These are phyloP conservation scores for Cygnus olor DNA, from an alignment of 2,797 vertebrate genomes.

Conservation along the genomic window DNA sequence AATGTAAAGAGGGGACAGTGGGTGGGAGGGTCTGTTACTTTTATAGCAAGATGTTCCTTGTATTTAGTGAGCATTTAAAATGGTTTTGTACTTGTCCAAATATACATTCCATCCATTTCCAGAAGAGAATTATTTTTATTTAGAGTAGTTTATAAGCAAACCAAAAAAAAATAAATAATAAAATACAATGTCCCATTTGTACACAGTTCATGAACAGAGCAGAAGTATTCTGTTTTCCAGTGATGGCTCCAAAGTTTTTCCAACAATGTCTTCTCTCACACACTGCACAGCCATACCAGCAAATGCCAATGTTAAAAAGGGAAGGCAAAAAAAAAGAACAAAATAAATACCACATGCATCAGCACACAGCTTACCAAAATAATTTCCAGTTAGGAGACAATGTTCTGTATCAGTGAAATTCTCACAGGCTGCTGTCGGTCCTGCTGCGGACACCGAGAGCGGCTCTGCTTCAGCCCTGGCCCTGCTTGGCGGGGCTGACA, in stretches of 20 bases:
- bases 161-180: background rate
- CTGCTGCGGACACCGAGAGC: background rate
- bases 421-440: background rate
- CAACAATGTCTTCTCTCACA: background rate
- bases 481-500: background rate
- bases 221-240: conserved; percentile 19
- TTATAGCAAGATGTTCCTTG: conserved; percentile 76
- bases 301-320: conserved; percentile 29
- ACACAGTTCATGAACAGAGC: conserved; percentile 19
- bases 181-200: background rate
- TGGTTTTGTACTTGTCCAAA: conserved; percentile 79
- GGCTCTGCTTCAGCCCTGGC: background rate
- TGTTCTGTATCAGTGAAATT: background rate
- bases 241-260: conserved; percentile 6
- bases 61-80: conserved; percentile 75
- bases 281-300: conserved; percentile 48
- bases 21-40: conserved; percentile 74
- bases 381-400: background rate
- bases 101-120: conserved; percentile 80
- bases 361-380: background rate
- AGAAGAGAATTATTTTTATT: conserved; percentile 69
- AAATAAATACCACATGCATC: background rate
- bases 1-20: conserved; percentile 53
- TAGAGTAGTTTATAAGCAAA: conserved; percentile 62
- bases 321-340: background rate